Evolutionary conservation across 1,140 invertebrate species (phyloP).

Genomic region (Conopomorpha cramerella): DNA sequence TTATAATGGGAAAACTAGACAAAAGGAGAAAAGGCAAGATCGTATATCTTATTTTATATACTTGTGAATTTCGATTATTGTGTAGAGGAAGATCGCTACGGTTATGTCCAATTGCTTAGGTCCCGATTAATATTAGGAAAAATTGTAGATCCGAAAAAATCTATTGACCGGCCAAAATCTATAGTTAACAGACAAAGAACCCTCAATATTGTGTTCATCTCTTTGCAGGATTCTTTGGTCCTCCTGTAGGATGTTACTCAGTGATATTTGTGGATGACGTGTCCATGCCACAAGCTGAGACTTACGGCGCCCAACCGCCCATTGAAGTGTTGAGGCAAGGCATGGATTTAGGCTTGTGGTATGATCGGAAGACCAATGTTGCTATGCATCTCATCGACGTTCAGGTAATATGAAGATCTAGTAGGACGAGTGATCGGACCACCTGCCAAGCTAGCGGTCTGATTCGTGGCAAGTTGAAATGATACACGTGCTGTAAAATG

Average conservation of each 20-base stretch:
- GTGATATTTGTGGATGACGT: slow-evolving; percentile 94
- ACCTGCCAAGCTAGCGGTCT: too few species aligned
- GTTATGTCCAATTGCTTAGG: too few species aligned
- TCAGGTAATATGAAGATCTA: too few species aligned
- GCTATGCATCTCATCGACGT: slow-evolving; percentile 88
- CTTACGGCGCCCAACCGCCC: slow-evolving; percentile 89
- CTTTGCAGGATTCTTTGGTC: slow-evolving; percentile 83
- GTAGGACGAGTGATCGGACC: too few species aligned
- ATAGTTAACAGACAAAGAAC: too few species aligned
- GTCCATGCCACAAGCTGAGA: slow-evolving; percentile 87
- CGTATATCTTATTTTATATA: not conserved
- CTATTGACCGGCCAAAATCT: too few species aligned
- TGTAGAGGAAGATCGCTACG: too few species aligned
- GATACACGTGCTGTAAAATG: too few species aligned
- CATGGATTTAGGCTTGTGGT: slow-evolving; percentile 91
- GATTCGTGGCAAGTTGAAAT: too few species aligned
- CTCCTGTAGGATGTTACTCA: slow-evolving; percentile 86
- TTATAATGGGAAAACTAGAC: slow-evolving; percentile 94
- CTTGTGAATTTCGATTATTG: not conserved
- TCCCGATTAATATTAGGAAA: too few species aligned
- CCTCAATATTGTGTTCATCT: too few species aligned
- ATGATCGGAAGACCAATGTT: slow-evolving; percentile 86
- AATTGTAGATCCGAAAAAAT: too few species aligned
- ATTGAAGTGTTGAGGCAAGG: slow-evolving; percentile 90
- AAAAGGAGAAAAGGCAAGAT: slow-evolving; percentile 81